Evolutionary conservation across 1,140 invertebrate genomes (phyloP), one percentile per base, ranked within the genome.

Genomic region (Pseudomyrmex pallidus): DNA sequence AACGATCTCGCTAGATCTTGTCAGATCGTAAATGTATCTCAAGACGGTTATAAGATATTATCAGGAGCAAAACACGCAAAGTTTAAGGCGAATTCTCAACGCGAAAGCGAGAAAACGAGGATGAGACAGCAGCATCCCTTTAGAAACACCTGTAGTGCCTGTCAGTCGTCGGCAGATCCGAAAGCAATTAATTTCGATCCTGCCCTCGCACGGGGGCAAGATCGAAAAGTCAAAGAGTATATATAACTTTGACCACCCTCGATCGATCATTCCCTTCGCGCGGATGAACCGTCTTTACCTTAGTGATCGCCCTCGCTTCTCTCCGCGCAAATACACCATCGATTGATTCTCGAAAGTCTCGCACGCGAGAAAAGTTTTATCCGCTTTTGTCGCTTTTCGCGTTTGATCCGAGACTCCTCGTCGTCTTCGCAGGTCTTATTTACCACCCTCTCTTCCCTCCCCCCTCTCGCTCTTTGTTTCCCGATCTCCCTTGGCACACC

Each of bases 121-220:
- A 56, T 70, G 48, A 35, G 35, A 46, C n/a, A 25, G 62, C 25
- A 35, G 63, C 48, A 63, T 13, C 44, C 44, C 17, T 78, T 63
- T n/a, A 20, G 57, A 48, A 73, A 83, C 50, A 78, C 22, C 59
- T 62, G 44, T 44, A 72, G n/a, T 57, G 8, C 15, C 13, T 54
- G 46, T 74, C 64, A 72, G 13, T 59, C 52, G 8, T 25, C 13
- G 64, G 50, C 48, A 64, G 48, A 20, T 56, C 52, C 25, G 61
- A 77, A 85, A 73, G 76, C 72, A 87, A 88, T 88, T 87, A 88
- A 87, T 84, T 83, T 35, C 35, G 35, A 35, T 35, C 35, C 35
- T 54, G 20, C 12, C 73, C 10, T 35, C 57, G 52, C 56, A 22
- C 35, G 7, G 35, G 35, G 35, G 62, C 9, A 61, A 17, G 74